Percentiles rank a stretch among this genome's conserved stretches.
These are phyloP conservation scores for Tychaedon coryphoeus DNA, from an alignment of 2,113 vertebrate genomes.

Conservation along the genomic window DNA sequence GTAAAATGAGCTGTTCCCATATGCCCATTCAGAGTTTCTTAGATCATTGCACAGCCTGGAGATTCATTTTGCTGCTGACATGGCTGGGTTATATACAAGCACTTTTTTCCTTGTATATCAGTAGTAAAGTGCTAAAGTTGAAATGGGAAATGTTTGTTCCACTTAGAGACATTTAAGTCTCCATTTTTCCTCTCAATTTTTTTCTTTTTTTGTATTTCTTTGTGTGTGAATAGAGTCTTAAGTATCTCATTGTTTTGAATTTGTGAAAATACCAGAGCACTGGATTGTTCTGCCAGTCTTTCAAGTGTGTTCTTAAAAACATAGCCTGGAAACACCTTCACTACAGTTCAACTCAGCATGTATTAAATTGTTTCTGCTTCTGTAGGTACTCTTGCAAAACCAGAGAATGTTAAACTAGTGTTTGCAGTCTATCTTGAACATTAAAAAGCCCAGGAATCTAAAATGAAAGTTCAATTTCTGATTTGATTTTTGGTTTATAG, in stretches of 20 bases:
- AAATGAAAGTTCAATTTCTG: not conserved
- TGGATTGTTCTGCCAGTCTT: slow-evolving; percentile 27
- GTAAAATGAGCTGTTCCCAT: slow-evolving; percentile 29
- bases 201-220: not conserved
- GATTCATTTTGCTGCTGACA: slow-evolving; percentile 5
- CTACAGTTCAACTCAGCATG: not conserved
- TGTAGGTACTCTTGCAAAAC: not conserved
- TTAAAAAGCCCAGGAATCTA: not conserved
- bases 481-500: not conserved
- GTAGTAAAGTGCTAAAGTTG: not conserved
- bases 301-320: slow-evolving; percentile 8
- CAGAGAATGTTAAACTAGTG: not conserved
- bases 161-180: not conserved
- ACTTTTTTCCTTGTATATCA: not conserved
- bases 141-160: not conserved
- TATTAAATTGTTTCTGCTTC: not conserved
- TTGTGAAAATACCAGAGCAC: not conserved
- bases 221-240: not conserved
- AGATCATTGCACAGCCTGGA: not conserved
- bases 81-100: slow-evolving; percentile 1
- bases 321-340: not conserved
- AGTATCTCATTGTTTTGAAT: slow-evolving; percentile 32
- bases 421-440: not conserved
- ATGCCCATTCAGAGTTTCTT: slow-evolving; percentile 27
- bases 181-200: not conserved